These are phyloP conservation scores for Zaprionus camerounensis DNA, from an alignment of 1,140 invertebrate species.

Conservation along the genomic window DNA sequence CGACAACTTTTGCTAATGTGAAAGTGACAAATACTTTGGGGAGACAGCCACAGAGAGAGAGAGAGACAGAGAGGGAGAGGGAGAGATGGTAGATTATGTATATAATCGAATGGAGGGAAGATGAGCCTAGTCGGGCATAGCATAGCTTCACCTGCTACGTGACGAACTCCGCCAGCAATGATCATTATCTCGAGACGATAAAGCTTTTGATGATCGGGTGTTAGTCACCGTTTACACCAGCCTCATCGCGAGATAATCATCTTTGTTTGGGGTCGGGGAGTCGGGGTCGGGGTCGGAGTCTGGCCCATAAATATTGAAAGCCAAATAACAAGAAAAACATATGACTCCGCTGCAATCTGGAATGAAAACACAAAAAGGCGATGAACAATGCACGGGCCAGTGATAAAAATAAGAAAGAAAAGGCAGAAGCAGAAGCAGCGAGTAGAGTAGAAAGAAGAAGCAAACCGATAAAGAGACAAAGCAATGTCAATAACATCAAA, in stretches of 20 bases:
- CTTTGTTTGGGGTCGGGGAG: background rate
- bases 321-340: slow-evolving; percentile 44
- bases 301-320: slow-evolving; percentile 50
- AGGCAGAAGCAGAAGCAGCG: background rate
- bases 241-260: slow-evolving; percentile 9
- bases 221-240: slow-evolving; percentile 41
- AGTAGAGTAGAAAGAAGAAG: background rate
- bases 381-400: background rate
- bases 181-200: slow-evolving; percentile 25
- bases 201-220: slow-evolving; percentile 21
- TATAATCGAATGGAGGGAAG: slow-evolving; percentile 1
- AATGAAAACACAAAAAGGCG: slow-evolving; percentile 16
- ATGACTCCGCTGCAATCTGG: slow-evolving; percentile 32
- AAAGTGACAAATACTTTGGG: slow-evolving; percentile 50
- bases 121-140: slow-evolving; percentile 27
- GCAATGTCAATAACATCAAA: slow-evolving; percentile 34
- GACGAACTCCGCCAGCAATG: slow-evolving; percentile 21
- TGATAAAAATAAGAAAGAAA: background rate
- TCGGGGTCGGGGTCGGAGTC: background rate
- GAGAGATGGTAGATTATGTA: background rate
- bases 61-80: background rate
- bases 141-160: slow-evolving; percentile 47
- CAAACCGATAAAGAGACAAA: slow-evolving; percentile 3
- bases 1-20: slow-evolving; percentile 47
- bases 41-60: background rate